A percentile compares a stretch with the other conserved stretches of the same genome.
Conservation (phyloP, 2,797 vertebrate genomes). For the Micrastur ruficollis region DNA sequence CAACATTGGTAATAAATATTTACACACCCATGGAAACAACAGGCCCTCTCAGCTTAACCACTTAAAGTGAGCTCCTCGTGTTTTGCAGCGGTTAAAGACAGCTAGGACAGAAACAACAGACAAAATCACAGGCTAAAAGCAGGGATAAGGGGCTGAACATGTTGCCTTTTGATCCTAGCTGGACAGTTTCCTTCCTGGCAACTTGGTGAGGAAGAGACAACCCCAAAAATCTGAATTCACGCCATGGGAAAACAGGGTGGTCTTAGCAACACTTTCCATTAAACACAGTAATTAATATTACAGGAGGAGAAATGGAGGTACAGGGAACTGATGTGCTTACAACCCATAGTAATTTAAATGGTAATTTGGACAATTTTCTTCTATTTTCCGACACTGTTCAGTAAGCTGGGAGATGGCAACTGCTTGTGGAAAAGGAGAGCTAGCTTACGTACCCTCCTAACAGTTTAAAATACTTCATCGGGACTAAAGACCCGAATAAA, state of each 20-base stretch:
- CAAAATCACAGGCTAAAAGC: neutral
- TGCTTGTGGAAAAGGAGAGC: neutral
- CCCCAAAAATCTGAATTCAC: neutral
- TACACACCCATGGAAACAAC: neutral
- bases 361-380: neutral
- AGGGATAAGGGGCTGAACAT: neutral
- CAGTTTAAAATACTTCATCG: neutral
- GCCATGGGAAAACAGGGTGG: neutral
- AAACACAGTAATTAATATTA: neutral
- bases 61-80: rapidly evolving
- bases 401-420: neutral
- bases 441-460: neutral
- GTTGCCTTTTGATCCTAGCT: neutral
- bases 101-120: neutral
- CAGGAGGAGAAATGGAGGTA: neutral
- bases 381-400: neutral
- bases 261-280: neutral
- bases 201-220: neutral
- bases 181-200: neutral
- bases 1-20: neutral
- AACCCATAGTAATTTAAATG: rapidly evolving
- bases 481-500: neutral
- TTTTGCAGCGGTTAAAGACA: neutral
- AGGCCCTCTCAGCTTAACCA: neutral
- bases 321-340: neutral